Conservation (phyloP, 2,113 vertebrate genomes). For the Scopus umbretta region DNA sequence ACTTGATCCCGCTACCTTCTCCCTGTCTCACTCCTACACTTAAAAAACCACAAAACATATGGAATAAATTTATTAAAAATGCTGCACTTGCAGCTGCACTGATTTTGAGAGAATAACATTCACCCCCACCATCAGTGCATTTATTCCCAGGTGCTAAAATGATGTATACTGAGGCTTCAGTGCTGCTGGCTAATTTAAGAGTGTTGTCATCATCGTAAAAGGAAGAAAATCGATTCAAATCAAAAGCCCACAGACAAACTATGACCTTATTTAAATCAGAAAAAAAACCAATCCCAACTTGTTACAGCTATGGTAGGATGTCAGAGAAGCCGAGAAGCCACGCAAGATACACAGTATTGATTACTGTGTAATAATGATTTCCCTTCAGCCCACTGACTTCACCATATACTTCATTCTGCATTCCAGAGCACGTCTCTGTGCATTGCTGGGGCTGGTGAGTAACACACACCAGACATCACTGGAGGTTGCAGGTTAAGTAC, state of each 20-base stretch:
- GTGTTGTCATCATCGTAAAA: not conserved
- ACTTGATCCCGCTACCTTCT: not conserved
- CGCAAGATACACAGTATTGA: not conserved
- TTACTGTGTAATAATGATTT: constrained; percentile 14
- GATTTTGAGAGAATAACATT: not conserved
- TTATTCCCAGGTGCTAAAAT: not conserved
- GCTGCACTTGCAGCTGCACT: not conserved
- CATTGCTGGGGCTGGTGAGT: not conserved
- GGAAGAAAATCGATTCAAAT: not conserved
- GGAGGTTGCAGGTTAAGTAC: constrained; percentile 48
- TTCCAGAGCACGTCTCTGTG: not conserved
- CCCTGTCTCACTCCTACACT: not conserved
- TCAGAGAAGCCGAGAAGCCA: not conserved
- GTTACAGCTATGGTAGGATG: not conserved
- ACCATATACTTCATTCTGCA: not conserved
- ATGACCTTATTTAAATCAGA: constrained; percentile 15
- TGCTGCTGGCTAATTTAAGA: not conserved
- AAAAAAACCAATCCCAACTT: not conserved
- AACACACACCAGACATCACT: not conserved
- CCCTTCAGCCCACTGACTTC: not conserved
- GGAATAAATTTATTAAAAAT: not conserved
- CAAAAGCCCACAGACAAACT: not conserved
- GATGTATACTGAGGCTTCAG: not conserved
- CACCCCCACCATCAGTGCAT: not conserved
- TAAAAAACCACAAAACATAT: not conserved